These are phyloP conservation scores for Tetramorium parvispinum DNA, from an alignment of 1,140 invertebrate genomes.

Conservation along the genomic window DNA sequence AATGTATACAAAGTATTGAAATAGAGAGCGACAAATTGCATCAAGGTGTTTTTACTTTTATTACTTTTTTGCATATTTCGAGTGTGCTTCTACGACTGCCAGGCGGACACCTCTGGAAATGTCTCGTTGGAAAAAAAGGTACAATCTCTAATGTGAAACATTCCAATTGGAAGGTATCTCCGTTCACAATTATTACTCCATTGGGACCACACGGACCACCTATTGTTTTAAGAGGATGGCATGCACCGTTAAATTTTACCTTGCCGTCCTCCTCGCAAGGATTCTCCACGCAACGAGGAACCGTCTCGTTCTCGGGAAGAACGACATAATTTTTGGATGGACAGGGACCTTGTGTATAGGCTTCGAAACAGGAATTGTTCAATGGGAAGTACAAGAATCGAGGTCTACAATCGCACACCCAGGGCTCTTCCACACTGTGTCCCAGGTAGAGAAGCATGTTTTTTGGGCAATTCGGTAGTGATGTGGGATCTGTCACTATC, in stretches of 20 bases:
- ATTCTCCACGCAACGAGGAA: conserved; percentile 88
- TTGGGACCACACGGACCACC: conserved; percentile 80
- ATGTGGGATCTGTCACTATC: conserved; percentile 83
- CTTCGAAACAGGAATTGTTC: conserved; percentile 87
- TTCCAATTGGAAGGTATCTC: conserved; percentile 77
- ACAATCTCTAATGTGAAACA: conserved; percentile 66
- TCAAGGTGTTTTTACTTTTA: background rate
- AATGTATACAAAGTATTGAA: conserved; percentile 5
- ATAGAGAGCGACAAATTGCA: background rate
- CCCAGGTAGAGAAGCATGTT: conserved; percentile 89
- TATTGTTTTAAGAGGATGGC: conserved; percentile 83
- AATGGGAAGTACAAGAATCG: conserved; percentile 88
- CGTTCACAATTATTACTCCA: conserved; percentile 74
- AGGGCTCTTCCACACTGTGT: conserved; percentile 86
- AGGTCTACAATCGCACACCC: conserved; percentile 89
- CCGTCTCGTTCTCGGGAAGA: conserved; percentile 84
- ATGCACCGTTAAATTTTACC: conserved; percentile 85
- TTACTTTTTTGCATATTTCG: conserved; percentile 72
- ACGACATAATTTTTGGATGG: conserved; percentile 85
- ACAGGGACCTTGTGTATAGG: conserved; percentile 89
- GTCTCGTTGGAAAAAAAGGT: conserved; percentile 69
- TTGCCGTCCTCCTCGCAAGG: conserved; percentile 85
- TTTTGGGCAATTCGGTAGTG: conserved; percentile 86
- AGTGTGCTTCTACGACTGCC: conserved; percentile 77
- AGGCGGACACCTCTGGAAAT: conserved; percentile 74